Base-by-base conservation (phyloP, 1,140 invertebrate species). In the Solenopsis fugax region DNA sequence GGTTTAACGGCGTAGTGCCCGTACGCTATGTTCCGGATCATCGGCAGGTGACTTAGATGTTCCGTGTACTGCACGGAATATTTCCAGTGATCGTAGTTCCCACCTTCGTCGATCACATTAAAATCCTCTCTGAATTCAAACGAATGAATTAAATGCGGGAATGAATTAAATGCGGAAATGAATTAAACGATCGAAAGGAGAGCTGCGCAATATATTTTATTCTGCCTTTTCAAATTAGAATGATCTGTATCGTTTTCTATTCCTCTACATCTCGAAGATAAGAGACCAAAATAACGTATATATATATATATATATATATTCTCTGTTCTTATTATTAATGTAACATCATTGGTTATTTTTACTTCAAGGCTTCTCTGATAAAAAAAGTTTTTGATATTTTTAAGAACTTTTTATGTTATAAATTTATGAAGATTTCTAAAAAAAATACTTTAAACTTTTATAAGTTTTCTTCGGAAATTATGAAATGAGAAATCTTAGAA, bases 51-150 rank as follows among this genome's bases (percentile, higher is more conserved):
- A 58, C 96, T 96, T 4, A 97, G 93, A 87, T 96, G 93, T 92
- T 97, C 97, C 2, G 95, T 96, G 89, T 97, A 97, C 86, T 96
- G 89, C 0, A 97, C 96, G 0, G 96, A 96, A 92, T 97, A 97
- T 88, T 96, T 96, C 97, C 97, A 97, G 87, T 97, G 95, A 75
- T 97, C 96, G 86, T 96, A 96, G 92, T 97, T 96, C 2, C 97
- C 97, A 89, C 95, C 96, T 93, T 97, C 97, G 0, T 95, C 92
- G 4, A 96, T 93, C 41, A 97, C 96, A 78, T 95, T 95, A 89
- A 97, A 97, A 90, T 96, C 95, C 4, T 96, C 93, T 91, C 97
- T 97, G 4, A 73, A 72, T 73, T 58, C 18, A 82, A 73, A 73
- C 0, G 0, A 9, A 12, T 45, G 0, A 54, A 29, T 29, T 2